Evolutionary conservation across 2,113 vertebrate genomes (phyloP).

Genomic region (Oplegnathus fasciatus): DNA sequence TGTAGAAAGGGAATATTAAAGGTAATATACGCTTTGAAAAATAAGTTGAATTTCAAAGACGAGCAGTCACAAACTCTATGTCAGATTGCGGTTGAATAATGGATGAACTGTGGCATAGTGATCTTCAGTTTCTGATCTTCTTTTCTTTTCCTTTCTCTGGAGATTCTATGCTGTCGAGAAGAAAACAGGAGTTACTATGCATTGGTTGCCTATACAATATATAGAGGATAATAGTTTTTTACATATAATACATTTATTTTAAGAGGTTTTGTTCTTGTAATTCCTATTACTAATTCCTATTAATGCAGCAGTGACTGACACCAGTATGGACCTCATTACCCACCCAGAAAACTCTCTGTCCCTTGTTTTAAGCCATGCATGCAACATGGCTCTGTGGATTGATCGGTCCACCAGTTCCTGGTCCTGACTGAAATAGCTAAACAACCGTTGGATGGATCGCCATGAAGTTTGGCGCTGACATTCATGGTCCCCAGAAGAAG

Average conservation of each 20-base stretch:
- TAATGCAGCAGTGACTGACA: neutral
- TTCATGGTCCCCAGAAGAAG: neutral
- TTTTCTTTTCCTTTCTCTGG: slow-evolving; percentile 18
- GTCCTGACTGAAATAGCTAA: neutral
- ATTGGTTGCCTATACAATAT: neutral
- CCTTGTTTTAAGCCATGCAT: neutral
- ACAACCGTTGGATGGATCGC: neutral
- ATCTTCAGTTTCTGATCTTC: neutral
- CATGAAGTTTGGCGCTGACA: neutral
- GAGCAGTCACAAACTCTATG: slow-evolving; percentile 33
- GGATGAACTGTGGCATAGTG: slow-evolving; percentile 28
- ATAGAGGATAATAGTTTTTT: neutral
- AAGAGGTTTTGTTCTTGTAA: neutral
- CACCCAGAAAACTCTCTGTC: neutral
- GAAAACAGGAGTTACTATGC: neutral
- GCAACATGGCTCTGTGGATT: too few relatives aligned
- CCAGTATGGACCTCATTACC: neutral
- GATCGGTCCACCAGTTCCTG: too few relatives aligned
- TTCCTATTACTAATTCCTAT: neutral
- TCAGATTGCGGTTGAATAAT: slow-evolving; percentile 60
- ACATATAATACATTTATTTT: neutral
- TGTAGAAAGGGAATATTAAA: slow-evolving; percentile 33
- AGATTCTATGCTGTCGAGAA: slow-evolving; percentile 20
- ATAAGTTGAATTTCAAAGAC: slow-evolving; percentile 42
- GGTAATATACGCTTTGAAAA: slow-evolving; percentile 27